Conservation (phyloP, 2,888 invertebrate species). For the Eilema depressum region DNA sequence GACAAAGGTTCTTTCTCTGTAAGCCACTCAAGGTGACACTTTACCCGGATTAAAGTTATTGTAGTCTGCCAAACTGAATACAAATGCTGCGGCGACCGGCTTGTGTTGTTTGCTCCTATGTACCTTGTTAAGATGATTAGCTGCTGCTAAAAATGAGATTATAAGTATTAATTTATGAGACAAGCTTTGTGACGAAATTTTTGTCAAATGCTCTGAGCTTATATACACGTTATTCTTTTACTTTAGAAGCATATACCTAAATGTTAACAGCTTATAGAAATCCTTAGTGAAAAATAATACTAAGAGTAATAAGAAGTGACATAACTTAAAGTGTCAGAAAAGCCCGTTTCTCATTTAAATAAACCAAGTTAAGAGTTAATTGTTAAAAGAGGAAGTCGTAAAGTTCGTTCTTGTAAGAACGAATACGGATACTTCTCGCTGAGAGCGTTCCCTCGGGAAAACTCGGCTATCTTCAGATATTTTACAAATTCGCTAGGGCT, state of each 20-base stretch:
- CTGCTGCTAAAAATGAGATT: conserved; percentile 44
- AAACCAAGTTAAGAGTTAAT: conserved; percentile 66
- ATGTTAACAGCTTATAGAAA: background rate
- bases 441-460: conserved; percentile 61
- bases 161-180: conserved; percentile 23
- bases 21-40: conserved; percentile 86
- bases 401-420: conserved; percentile 75
- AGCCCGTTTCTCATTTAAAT: conserved; percentile 46
- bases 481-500: conserved; percentile 70
- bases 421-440: conserved; percentile 70
- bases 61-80: conserved; percentile 85
- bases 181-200: background rate
- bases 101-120: conserved; percentile 59
- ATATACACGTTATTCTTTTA: background rate
- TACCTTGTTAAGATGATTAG: conserved; percentile 68
- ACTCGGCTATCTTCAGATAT: conserved; percentile 64
- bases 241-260: background rate
- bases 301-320: conserved; percentile 12
- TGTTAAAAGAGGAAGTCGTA: conserved; percentile 74
- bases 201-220: background rate
- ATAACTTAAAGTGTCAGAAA: conserved; percentile 1
- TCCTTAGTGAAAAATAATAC: background rate
- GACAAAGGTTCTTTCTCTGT: conserved; percentile 83
- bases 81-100: conserved; percentile 74
- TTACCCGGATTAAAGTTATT: conserved; percentile 86